A percentile compares a stretch with the other conserved stretches of the same genome.
phyloP scores from a whole-genome alignment of 2,797 vertebrate genomes.

The Centroberyx gerrardi region DNA sequence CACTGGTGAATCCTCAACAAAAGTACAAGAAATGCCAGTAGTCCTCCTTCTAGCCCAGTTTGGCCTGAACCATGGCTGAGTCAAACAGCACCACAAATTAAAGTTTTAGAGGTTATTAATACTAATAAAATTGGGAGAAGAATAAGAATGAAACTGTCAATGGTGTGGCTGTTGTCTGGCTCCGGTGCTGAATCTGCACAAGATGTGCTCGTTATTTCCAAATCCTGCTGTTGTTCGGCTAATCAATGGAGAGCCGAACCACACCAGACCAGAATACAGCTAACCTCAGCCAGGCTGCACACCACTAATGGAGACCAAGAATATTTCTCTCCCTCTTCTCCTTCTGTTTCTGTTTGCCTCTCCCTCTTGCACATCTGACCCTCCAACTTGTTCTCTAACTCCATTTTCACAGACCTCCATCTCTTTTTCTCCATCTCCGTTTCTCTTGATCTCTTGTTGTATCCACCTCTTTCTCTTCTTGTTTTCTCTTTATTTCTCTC shows the following conservation, averaged over 20 bases:
- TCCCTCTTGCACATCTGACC: not conserved
- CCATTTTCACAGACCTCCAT: too few relatives aligned
- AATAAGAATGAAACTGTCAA: conserved; percentile 36
- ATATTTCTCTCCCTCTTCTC: not conserved
- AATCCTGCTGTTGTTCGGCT: conserved; percentile 44
- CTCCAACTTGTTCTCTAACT: too few relatives aligned
- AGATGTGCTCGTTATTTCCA: conserved; percentile 51
- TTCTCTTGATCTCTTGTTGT: too few relatives aligned
- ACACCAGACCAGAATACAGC: conserved; percentile 15
- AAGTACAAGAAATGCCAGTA: too few relatives aligned
- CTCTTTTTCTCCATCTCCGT: too few relatives aligned
- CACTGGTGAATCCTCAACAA: too few relatives aligned
- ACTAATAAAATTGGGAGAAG: conserved; percentile 9
- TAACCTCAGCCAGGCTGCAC: conserved; percentile 19
- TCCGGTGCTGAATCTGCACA: conserved; percentile 7
- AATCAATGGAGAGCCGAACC: conserved; percentile 21
- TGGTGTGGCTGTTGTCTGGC: conserved; percentile 15
- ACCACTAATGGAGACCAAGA: not conserved
- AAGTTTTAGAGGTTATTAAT: too few relatives aligned
- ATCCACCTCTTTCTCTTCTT: too few relatives aligned
- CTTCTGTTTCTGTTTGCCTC: not conserved
- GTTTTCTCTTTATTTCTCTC: too few relatives aligned
- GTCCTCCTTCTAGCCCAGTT: too few relatives aligned
- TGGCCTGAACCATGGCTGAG: too few relatives aligned
- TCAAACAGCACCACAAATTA: too few relatives aligned